Conservation (phyloP, 2,113 vertebrate genomes). For the Thinocorus orbignyianus region DNA sequence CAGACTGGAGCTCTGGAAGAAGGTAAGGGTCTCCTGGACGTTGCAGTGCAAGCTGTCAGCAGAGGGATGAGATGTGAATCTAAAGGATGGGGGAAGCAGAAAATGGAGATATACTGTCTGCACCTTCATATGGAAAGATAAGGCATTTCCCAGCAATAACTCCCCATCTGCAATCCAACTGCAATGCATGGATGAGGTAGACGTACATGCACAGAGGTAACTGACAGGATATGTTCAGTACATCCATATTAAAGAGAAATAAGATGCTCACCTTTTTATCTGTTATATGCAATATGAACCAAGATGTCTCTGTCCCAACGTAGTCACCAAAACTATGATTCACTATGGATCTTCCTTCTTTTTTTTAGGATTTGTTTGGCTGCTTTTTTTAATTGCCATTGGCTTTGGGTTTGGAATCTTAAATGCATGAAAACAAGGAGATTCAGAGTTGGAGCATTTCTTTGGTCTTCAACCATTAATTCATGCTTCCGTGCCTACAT, state of each 20-base stretch:
- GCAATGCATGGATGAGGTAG: background rate
- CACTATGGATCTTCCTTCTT: background rate
- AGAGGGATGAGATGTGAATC: background rate
- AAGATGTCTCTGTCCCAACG: background rate
- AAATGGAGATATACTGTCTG: background rate
- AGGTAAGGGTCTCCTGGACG: constrained; percentile 80
- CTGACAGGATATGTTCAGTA: background rate
- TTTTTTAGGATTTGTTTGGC: background rate
- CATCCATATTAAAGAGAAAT: background rate
- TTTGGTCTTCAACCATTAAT: background rate
- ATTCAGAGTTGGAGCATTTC: constrained; percentile 1
- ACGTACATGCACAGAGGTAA: background rate
- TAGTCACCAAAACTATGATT: background rate
- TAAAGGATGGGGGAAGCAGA: background rate
- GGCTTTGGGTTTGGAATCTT: background rate
- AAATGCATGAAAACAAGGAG: background rate
- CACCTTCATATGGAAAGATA: background rate
- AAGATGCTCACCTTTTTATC: background rate
- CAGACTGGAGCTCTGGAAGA: constrained; percentile 88
- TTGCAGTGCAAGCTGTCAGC: background rate
- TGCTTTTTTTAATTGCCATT: background rate
- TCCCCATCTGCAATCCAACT: background rate
- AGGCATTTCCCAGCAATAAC: background rate
- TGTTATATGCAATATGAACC: background rate
- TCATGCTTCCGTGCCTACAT: background rate